Conservation (phyloP, 2,888 invertebrate genomes). For the Fissipunctia ypsillon region DNA sequence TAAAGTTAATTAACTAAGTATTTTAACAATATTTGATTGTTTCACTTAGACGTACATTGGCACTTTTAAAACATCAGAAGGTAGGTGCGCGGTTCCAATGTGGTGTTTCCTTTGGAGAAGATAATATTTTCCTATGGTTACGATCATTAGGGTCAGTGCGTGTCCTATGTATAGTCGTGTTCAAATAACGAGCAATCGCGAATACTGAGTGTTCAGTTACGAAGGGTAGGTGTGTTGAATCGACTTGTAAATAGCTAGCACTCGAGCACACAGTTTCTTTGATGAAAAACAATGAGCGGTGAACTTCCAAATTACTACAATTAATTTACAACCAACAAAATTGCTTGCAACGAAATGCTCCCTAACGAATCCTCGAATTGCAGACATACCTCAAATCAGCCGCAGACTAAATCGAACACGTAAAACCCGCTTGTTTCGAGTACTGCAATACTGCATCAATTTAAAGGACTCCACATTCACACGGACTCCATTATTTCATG, state of each 20-base stretch:
- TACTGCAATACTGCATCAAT: conserved; percentile 22
- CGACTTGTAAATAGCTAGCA: not conserved
- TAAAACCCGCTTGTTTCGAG: conserved; percentile 1
- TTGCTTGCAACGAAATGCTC: not conserved
- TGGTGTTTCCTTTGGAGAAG: too few relatives aligned
- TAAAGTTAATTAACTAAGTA: too few relatives aligned
- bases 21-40: too few relatives aligned
- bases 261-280: not conserved
- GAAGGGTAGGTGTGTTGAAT: too few relatives aligned
- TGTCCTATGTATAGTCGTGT: not conserved
- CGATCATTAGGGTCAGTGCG: too few relatives aligned
- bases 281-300: not conserved
- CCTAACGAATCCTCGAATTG: not conserved
- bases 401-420: not conserved
- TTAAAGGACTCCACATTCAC: not conserved
- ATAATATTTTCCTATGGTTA: too few relatives aligned
- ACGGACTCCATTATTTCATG: conserved; percentile 18
- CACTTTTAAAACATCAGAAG: too few relatives aligned
- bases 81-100: too few relatives aligned
- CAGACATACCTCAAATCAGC: too few relatives aligned
- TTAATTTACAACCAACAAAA: not conserved
- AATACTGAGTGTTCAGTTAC: not conserved
- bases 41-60: too few relatives aligned
- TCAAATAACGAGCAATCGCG: not conserved
- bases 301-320: not conserved